phyloP scores from a whole-genome alignment of 2,113 vertebrate genomes.

The Picathartes gymnocephalus region DNA sequence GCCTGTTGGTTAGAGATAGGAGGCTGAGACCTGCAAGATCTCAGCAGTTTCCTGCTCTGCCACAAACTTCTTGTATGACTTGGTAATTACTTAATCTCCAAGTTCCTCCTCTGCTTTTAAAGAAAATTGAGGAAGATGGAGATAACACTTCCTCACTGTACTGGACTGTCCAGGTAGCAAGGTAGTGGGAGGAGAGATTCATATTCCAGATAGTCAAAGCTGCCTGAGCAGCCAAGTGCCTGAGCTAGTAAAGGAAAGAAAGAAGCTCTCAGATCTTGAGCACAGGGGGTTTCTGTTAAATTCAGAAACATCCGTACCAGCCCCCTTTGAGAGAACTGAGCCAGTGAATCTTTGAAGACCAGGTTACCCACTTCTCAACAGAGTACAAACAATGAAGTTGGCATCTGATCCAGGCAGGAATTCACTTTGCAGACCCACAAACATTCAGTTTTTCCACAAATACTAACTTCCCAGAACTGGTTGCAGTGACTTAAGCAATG shows the following conservation, averaged over 20 bases:
- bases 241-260: neutral
- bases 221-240: neutral
- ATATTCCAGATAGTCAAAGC: neutral
- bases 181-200: neutral
- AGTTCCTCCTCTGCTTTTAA: constrained; percentile 13
- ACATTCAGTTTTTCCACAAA: neutral
- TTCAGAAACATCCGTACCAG: neutral
- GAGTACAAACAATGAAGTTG: neutral
- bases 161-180: neutral
- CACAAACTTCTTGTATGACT: constrained; percentile 5
- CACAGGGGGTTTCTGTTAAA: neutral
- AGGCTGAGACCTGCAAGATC: neutral
- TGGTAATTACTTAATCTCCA: neutral
- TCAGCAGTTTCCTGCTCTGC: constrained; percentile 21
- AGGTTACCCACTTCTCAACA: neutral
- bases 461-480: neutral
- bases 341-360: neutral
- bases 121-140: neutral
- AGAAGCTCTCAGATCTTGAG: neutral
- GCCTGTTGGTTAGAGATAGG: neutral
- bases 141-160: neutral
- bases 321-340: neutral
- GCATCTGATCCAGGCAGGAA: neutral
- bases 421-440: neutral
- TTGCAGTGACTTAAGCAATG: neutral